Percentiles rank a stretch among this genome's conserved stretches.
phyloP scores from a whole-genome alignment of 2,888 invertebrate species.

The Lepidocyrtinus sp. region DNA sequence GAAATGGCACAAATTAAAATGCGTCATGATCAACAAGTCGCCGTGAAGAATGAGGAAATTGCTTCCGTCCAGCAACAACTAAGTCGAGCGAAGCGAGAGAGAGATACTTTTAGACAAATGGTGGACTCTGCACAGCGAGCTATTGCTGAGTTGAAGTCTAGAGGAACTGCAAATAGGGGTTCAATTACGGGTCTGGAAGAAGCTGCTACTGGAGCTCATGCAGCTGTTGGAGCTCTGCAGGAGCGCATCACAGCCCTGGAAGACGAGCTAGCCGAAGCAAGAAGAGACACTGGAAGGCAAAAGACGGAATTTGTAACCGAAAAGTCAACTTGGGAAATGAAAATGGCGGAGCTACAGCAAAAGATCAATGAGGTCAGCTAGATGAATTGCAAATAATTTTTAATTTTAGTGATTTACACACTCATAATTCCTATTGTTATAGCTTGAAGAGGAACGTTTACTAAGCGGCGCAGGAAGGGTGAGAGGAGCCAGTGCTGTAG shows the following conservation, averaged over 20 bases:
- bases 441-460: constrained; percentile 88
- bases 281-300: constrained; percentile 85
- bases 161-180: constrained; percentile 72
- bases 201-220: constrained; percentile 75
- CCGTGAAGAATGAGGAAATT: constrained; percentile 85
- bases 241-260: constrained; percentile 89
- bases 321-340: constrained; percentile 87
- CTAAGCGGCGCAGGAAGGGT: constrained; percentile 87
- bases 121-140: constrained; percentile 89
- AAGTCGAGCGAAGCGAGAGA: constrained; percentile 86
- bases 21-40: constrained; percentile 88
- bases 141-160: constrained; percentile 81
- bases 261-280: constrained; percentile 89
- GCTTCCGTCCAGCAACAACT: constrained; percentile 86
- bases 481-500: constrained; percentile 83
- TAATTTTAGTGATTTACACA: neutral
- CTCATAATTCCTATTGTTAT: constrained; percentile 52
- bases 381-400: neutral
- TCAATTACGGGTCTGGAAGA: constrained; percentile 80
- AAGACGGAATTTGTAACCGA: constrained; percentile 93
- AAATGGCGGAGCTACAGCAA: constrained; percentile 89
- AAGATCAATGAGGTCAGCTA: constrained; percentile 82
- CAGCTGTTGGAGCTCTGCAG: constrained; percentile 78
- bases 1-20: constrained; percentile 87
- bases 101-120: constrained; percentile 92